A percentile compares a stretch with the other conserved stretches of the same genome.
phyloP scores from a whole-genome alignment of 2,888 invertebrate genomes.

The Tetragonula carbonaria region DNA sequence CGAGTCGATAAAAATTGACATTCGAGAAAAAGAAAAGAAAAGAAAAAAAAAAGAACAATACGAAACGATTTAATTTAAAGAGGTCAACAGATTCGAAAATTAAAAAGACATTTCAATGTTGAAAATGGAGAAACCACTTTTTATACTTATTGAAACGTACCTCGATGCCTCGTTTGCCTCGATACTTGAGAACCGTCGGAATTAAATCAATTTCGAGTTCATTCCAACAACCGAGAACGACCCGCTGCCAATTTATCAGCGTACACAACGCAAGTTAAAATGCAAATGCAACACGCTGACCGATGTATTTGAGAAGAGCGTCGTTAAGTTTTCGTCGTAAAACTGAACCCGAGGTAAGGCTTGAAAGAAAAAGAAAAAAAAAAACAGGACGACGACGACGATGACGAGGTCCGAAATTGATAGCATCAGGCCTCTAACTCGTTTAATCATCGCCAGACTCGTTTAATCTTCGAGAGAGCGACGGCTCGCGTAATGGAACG shows the following conservation, averaged over 20 bases:
- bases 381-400: too few species aligned
- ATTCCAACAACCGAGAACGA: too few species aligned
- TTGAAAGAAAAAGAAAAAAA: not conserved
- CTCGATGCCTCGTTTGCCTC: not conserved
- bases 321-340: not conserved
- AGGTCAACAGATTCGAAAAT: too few species aligned
- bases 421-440: conserved; percentile 34
- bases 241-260: not conserved
- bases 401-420: conserved; percentile 13
- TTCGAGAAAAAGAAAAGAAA: too few species aligned
- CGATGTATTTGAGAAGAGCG: conserved; percentile 2
- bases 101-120: too few species aligned
- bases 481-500: conserved; percentile 32
- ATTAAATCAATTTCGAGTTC: not conserved
- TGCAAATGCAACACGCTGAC: not conserved
- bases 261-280: not conserved
- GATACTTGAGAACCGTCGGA: not conserved
- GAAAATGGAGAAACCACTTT: not conserved
- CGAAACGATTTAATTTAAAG: too few species aligned
- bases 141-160: not conserved
- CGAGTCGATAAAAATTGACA: too few species aligned
- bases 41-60: too few species aligned
- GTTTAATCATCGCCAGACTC: conserved; percentile 43
- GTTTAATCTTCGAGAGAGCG: conserved; percentile 44
- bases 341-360: not conserved